Conservation (phyloP, 2,797 vertebrate species). For the Lepus oiostolus region DNA sequence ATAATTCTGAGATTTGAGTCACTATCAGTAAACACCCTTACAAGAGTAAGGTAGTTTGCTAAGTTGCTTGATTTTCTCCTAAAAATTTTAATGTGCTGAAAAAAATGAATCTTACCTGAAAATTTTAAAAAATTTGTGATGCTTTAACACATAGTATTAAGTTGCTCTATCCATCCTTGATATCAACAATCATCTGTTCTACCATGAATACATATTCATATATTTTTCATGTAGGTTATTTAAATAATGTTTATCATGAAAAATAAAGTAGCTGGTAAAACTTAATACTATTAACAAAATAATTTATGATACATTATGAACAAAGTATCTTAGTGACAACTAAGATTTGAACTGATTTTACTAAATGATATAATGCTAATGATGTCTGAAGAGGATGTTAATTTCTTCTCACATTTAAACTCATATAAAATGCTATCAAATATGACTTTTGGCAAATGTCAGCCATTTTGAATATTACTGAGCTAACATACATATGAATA, state of each 20-base stretch:
- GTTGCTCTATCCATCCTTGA: not conserved
- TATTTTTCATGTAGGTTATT: not conserved
- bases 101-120: not conserved
- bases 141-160: not conserved
- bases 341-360: not conserved
- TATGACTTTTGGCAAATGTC: not conserved
- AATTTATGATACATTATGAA: not conserved
- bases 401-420: conserved; percentile 11
- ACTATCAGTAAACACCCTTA: not conserved
- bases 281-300: not conserved
- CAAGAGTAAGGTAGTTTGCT: not conserved
- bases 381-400: not conserved
- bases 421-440: conserved; percentile 22
- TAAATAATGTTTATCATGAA: not conserved
- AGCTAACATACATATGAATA: conserved; percentile 39
- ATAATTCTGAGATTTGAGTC: not conserved
- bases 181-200: not conserved
- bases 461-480: not conserved
- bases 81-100: not conserved
- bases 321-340: not conserved
- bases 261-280: not conserved
- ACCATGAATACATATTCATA: not conserved
- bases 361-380: conserved; percentile 18
- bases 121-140: not conserved
- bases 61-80: not conserved